These are phyloP conservation scores for Aporrectodea caliginosa DNA, from an alignment of 1,140 invertebrate genomes.

Conservation along the genomic window DNA sequence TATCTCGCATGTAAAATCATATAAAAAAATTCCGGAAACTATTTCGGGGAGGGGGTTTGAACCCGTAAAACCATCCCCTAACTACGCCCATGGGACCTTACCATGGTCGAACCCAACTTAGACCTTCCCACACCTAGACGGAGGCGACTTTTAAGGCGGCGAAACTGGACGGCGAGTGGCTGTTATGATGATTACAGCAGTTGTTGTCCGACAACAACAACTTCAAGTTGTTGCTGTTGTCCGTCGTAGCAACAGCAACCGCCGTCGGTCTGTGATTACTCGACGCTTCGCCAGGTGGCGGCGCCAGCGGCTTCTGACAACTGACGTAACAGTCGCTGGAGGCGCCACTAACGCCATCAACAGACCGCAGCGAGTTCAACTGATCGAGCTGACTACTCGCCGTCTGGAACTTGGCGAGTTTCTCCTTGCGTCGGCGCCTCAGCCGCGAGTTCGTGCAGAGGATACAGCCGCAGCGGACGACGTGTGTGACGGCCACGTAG, in stretches of 20 bases:
- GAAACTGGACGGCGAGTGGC: background rate
- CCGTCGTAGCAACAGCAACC: background rate
- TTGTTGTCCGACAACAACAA: background rate
- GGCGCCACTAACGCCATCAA: too few species aligned
- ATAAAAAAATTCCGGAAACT: too few species aligned
- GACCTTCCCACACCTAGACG: background rate
- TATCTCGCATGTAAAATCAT: too few species aligned
- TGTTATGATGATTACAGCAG: background rate
- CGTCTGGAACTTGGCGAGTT: background rate
- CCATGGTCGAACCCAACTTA: too few species aligned
- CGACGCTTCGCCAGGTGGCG: background rate
- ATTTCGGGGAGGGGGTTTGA: too few species aligned
- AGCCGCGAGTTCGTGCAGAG: background rate
- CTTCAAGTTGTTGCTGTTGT: background rate
- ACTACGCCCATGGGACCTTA: too few species aligned
- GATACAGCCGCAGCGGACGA: slow-evolving; percentile 20
- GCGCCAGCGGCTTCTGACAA: too few species aligned
- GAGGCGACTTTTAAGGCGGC: background rate
- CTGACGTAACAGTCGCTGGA: too few species aligned
- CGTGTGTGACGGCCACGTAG: slow-evolving; percentile 14
- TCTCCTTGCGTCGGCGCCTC: background rate
- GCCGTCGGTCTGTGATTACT: background rate
- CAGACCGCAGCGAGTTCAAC: too few species aligned
- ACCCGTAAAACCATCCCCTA: too few species aligned
- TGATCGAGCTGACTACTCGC: too few species aligned